Base-by-base conservation (phyloP, 2,113 vertebrate species). In the Oreochromis tanganicae region DNA sequence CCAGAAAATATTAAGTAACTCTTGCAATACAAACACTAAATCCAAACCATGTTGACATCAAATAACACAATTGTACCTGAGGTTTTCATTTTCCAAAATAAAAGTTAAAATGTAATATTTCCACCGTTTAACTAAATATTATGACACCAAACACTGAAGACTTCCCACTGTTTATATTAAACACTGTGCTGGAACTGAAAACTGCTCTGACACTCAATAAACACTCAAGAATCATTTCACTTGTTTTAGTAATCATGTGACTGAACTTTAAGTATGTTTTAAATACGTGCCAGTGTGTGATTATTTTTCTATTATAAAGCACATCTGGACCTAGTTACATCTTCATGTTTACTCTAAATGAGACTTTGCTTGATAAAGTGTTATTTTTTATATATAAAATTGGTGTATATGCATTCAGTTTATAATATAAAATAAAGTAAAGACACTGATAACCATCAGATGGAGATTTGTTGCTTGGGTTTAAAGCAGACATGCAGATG, bases 201-300 rank as follows among this genome's bases (percentile, higher is more conserved):
- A 34, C 48, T 52, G 48, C 27, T 54, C 50, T 79, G 27, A 29
- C 43, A 7, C 48, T 14, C 13, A 17, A 4, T 1, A 78, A 80
- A n/a, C 5, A 38, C 43, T 1, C 19, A 16, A 17, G 1, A 17
- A 46, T 46, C 21, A 0, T 1, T 43, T 71, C 13, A 27, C 12
- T 71, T 38, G 7, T 48, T 73, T 73, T 29, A 48, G 41, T 11
- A 29, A 48, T 29, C 41, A 48, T 2, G 9, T 48, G 24, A 75
- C 24, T 75, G 71, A 75, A 5, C 21, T 73, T 38, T 36, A 66
- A 66, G 36, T 63, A 12, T 63, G 32, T 63, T 43, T 50, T 71
- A 46, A 46, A 7, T 34, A 61, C 10, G 5, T 17, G 14, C 29
- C 57, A 32, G 57, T 17, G 57, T 32, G 57, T 61, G 57, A 27